Percentiles rank a stretch among this genome's conserved stretches.
Evolutionary conservation across 64 coral and sea anemone genomes (phyloP).

Genomic region (Anthopleura sola): DNA sequence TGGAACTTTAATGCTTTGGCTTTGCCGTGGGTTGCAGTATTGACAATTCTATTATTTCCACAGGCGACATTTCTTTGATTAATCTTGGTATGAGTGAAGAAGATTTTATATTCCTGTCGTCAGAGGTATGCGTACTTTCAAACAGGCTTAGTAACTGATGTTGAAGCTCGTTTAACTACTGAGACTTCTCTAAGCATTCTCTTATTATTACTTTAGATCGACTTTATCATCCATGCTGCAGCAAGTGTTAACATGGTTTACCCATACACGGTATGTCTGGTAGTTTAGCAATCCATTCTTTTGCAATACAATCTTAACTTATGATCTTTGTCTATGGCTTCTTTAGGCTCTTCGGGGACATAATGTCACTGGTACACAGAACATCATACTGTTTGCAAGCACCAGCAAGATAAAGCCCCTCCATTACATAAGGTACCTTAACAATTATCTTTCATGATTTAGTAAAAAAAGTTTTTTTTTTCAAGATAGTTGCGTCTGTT

Average conservation of each 20-base stretch:
- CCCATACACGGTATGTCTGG: conserved; percentile 62
- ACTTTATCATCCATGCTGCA: conserved; percentile 86
- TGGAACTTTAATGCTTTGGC: too few relatives aligned
- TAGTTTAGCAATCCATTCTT: not conserved
- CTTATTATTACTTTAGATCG: conserved; percentile 41
- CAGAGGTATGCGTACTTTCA: conserved; percentile 80
- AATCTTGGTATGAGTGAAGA: conserved; percentile 90
- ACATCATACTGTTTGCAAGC: conserved; percentile 71
- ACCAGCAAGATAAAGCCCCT: conserved; percentile 88
- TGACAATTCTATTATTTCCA: not conserved
- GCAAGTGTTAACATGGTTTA: conserved; percentile 91
- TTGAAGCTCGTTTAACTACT: too few relatives aligned
- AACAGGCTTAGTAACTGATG: too few relatives aligned
- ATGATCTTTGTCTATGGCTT: not conserved
- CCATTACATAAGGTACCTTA: conserved; percentile 68
- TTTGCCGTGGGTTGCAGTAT: not conserved
- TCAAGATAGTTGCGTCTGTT: not conserved
- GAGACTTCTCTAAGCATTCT: too few relatives aligned
- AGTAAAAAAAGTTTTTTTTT: not conserved
- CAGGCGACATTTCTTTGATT: conserved; percentile 80
- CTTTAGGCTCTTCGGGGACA: conserved; percentile 72
- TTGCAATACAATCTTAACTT: not conserved
- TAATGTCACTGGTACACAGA: conserved; percentile 78
- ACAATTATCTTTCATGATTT: not conserved
- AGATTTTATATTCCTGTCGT: conserved; percentile 70